phyloP scores from a whole-genome alignment of 2,797 vertebrate species.

The Eulemur coronatus region DNA sequence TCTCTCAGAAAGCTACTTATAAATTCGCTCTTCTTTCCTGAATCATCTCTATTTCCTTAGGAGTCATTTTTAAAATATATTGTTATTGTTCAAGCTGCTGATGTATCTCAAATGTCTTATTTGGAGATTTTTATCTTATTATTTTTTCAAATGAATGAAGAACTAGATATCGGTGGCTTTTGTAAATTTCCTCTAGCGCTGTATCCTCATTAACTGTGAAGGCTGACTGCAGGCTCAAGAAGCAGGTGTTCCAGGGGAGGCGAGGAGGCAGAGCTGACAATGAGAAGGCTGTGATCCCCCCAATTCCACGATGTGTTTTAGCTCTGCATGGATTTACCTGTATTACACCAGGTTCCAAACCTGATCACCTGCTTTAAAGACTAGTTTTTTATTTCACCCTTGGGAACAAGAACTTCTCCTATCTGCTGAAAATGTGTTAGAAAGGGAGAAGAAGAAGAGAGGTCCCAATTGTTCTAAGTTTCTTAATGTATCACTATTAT shows the following conservation, averaged over 20 bases:
- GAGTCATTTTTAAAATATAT: not conserved
- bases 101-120: not conserved
- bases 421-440: not conserved
- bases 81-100: not conserved
- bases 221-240: not conserved
- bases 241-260: not conserved
- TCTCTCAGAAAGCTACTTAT: not conserved
- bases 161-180: not conserved
- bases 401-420: not conserved
- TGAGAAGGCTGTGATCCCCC: not conserved
- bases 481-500: not conserved
- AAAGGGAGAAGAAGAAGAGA: not conserved
- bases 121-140: not conserved
- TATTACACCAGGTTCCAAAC: not conserved
- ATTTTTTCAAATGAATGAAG: not conserved
- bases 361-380: not conserved
- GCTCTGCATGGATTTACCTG: not conserved
- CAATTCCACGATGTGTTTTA: not conserved
- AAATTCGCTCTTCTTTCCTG: not conserved
- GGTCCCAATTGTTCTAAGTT: not conserved
- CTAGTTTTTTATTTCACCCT: not conserved
- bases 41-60: slow-evolving; percentile 2
- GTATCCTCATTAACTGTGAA: not conserved
- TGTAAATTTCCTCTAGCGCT: not conserved
- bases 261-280: not conserved